These are phyloP conservation scores for Suricata suricatta DNA, from an alignment of 2,113 vertebrate genomes.

Conservation along the genomic window DNA sequence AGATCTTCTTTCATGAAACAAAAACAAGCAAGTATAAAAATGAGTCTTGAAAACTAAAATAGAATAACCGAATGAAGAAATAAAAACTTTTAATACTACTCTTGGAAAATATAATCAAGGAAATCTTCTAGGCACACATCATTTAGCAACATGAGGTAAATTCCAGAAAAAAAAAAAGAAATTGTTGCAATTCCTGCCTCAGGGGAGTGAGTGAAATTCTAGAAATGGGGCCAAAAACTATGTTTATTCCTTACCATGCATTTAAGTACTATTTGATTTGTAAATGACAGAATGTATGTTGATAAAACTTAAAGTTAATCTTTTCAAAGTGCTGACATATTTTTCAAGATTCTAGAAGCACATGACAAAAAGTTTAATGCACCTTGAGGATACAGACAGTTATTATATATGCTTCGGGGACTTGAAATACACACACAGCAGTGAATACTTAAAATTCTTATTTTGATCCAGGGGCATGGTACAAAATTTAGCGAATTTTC, in stretches of 20 bases:
- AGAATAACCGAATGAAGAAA: not conserved
- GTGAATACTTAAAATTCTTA: not conserved
- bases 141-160: not conserved
- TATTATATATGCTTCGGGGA: not conserved
- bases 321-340: not conserved
- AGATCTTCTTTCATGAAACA: not conserved
- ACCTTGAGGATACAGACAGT: not conserved
- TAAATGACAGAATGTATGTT: not conserved
- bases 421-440: not conserved
- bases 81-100: not conserved
- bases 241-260: not conserved
- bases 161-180: not conserved
- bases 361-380: not conserved
- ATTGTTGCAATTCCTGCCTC: not conserved
- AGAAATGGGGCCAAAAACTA: not conserved
- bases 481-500: not conserved
- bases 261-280: not conserved
- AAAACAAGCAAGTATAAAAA: not conserved
- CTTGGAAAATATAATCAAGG: not conserved
- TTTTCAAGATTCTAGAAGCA: not conserved
- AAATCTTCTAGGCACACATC: not conserved
- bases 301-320: not conserved
- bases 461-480: not conserved
- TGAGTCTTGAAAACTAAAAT: not conserved
- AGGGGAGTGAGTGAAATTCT: not conserved